A percentile compares a stretch with the other conserved stretches of the same genome.
phyloP scores from a whole-genome alignment of 2,888 invertebrate genomes.

The Lepetodrilus schrolli region DNA sequence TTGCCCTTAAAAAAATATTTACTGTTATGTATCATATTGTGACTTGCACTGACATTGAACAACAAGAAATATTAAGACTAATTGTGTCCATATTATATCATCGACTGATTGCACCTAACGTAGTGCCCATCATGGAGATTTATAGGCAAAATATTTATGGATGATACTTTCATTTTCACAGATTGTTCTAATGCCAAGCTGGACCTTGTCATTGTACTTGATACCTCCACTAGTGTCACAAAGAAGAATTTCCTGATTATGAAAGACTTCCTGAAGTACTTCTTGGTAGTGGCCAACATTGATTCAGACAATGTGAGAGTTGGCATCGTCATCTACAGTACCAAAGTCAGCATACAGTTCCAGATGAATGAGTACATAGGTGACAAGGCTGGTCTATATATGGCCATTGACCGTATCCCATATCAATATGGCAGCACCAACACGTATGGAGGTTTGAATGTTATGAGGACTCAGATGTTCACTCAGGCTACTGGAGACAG shows the following conservation, averaged over 20 bases:
- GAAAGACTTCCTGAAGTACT: slow-evolving; percentile 51
- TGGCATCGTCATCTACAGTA: slow-evolving; percentile 58
- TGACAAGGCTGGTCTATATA: slow-evolving; percentile 47
- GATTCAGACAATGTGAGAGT: slow-evolving; percentile 56
- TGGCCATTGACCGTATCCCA: slow-evolving; percentile 56
- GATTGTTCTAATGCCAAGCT: slow-evolving; percentile 43
- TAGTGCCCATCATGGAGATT: neutral
- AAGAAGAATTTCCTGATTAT: slow-evolving; percentile 52
- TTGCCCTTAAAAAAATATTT: too few species aligned
- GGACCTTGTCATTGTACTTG: slow-evolving; percentile 66
- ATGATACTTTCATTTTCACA: neutral
- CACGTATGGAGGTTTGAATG: slow-evolving; percentile 57
- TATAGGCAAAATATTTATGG: neutral
- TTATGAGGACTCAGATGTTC: slow-evolving; percentile 63
- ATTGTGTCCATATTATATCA: too few species aligned
- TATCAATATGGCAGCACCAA: slow-evolving; percentile 67
- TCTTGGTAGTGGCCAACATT: slow-evolving; percentile 50
- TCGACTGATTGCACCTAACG: too few species aligned
- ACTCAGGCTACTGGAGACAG: slow-evolving; percentile 60
- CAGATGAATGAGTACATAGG: slow-evolving; percentile 49
- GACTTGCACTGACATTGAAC: too few species aligned
- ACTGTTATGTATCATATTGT: too few species aligned
- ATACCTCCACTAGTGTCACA: slow-evolving; percentile 64
- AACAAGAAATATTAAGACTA: too few species aligned
- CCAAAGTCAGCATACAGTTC: slow-evolving; percentile 52